Evolutionary conservation across 2,113 vertebrate species (phyloP).

Genomic region (Actinemys pallida): DNA sequence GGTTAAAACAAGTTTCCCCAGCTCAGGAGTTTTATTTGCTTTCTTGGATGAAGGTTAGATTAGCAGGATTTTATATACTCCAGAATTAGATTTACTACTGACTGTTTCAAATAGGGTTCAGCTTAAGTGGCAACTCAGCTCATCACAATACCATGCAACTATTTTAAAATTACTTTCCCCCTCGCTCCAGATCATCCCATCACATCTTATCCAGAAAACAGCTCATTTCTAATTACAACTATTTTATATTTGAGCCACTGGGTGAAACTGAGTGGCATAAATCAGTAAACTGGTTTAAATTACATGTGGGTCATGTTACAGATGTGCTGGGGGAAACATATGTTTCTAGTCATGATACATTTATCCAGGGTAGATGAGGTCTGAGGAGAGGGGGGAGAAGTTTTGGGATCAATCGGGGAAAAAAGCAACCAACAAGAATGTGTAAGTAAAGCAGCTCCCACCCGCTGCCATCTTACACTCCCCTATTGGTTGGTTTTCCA

Average conservation of each 20-base stretch:
- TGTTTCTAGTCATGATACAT: neutral
- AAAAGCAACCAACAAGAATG: neutral
- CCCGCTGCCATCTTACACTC: neutral
- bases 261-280: neutral
- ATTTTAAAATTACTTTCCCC: neutral
- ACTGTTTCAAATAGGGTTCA: neutral
- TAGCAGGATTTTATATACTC: neutral
- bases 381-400: neutral
- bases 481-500: neutral
- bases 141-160: neutral
- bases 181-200: neutral
- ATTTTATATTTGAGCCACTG: too few species aligned
- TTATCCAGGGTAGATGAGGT: neutral
- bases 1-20: neutral
- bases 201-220: neutral
- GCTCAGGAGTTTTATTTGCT: neutral
- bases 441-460: neutral
- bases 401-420: neutral
- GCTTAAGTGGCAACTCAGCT: neutral
- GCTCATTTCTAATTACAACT: neutral
- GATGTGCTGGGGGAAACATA: neutral
- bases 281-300: neutral
- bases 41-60: neutral
- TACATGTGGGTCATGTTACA: neutral
- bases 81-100: neutral